phyloP scores from a whole-genome alignment of 2,113 vertebrate genomes.

The Urocitellus parryii region DNA sequence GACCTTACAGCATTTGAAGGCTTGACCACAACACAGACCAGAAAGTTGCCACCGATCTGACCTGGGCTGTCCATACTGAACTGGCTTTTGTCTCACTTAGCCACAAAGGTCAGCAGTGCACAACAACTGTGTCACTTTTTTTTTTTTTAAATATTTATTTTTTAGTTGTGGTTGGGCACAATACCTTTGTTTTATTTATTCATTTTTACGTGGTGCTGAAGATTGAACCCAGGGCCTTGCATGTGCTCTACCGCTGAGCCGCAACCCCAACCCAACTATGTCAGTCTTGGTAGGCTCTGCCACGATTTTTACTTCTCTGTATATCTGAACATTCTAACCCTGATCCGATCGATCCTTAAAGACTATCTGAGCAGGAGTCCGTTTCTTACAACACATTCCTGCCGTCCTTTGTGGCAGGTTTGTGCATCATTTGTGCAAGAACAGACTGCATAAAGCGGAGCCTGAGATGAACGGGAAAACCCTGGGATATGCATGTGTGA shows the following conservation, averaged over 20 bases:
- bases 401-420: neutral
- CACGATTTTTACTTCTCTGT: neutral
- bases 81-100: neutral
- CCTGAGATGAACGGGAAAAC: neutral
- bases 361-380: neutral
- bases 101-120: neutral
- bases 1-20: neutral
- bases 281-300: neutral
- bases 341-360: neutral
- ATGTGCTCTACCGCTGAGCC: too few relatives aligned
- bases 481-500: neutral
- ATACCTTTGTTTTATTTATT: too few relatives aligned
- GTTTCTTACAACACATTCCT: neutral
- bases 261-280: too few relatives aligned
- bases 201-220: too few relatives aligned
- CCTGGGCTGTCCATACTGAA: neutral
- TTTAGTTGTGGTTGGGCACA: too few relatives aligned
- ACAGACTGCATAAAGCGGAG: too few relatives aligned
- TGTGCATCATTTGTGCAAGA: neutral
- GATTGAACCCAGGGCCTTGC: too few relatives aligned
- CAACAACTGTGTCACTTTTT: too few relatives aligned
- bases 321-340: neutral
- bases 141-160: too few relatives aligned
- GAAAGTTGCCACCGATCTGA: neutral
- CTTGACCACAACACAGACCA: neutral